phyloP scores from a whole-genome alignment of 2,797 vertebrate genomes.

The Falco concolor region DNA sequence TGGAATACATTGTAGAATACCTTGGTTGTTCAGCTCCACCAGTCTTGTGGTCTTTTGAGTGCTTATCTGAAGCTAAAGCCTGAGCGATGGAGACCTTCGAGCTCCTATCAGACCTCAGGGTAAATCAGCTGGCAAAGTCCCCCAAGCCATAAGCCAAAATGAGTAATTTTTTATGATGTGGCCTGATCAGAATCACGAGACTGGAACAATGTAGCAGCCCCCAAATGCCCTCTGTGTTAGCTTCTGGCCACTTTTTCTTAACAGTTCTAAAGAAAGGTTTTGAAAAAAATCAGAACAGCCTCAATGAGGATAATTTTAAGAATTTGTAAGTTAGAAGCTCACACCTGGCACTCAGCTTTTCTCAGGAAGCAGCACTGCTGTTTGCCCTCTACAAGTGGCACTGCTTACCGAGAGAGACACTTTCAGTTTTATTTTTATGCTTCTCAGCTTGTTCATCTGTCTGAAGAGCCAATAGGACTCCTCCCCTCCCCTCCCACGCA shows the following conservation, averaged over 20 bases:
- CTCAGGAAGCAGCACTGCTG: not conserved
- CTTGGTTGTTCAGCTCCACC: fast-evolving
- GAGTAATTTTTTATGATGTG: not conserved
- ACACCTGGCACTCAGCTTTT: conserved; percentile 18
- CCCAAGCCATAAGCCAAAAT: not conserved
- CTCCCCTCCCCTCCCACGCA: not conserved
- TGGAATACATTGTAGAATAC: not conserved
- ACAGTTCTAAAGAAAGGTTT: not conserved
- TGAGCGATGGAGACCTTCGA: not conserved
- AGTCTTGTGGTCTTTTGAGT: not conserved
- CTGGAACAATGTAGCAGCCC: not conserved
- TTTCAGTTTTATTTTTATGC: conserved; percentile 19
- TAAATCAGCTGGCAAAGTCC: not conserved
- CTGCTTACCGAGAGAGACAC: not conserved
- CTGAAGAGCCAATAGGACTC: not conserved
- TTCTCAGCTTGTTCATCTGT: not conserved
- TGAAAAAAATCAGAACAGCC: not conserved
- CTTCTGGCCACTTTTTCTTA: not conserved
- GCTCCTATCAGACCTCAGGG: not conserved
- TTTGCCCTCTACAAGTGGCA: not conserved
- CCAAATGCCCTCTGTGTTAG: not conserved
- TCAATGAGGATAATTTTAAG: not conserved
- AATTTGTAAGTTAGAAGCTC: not conserved
- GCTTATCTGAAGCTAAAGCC: not conserved
- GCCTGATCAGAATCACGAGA: not conserved